These are phyloP conservation scores for Tetramorium simillimum DNA, from an alignment of 1,140 invertebrate genomes.

Conservation along the genomic window DNA sequence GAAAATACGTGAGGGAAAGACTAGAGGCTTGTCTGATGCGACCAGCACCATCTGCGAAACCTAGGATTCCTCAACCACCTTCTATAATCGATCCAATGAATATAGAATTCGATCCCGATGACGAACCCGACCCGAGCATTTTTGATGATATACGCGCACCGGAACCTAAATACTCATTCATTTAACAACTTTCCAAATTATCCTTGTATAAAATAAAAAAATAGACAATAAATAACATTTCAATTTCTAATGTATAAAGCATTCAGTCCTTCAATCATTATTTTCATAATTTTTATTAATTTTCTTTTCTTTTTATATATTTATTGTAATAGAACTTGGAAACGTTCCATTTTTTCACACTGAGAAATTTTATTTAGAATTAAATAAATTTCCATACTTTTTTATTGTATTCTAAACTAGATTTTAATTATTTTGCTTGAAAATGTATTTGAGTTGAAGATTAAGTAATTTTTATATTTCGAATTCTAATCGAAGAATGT, in stretches of 20 bases:
- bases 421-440: neutral
- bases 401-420: neutral
- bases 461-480: neutral
- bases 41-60: slow-evolving; percentile 62
- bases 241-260: neutral
- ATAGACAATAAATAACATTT: neutral
- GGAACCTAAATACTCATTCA: slow-evolving; percentile 69
- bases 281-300: neutral
- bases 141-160: slow-evolving; percentile 68
- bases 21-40: slow-evolving; percentile 74
- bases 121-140: slow-evolving; percentile 69
- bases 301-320: neutral
- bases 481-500: neutral
- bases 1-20: slow-evolving; percentile 71
- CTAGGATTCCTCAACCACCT: slow-evolving; percentile 60
- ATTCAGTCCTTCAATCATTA: neutral
- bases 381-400: slow-evolving; percentile 9
- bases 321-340: neutral
- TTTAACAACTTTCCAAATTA: slow-evolving; percentile 51
- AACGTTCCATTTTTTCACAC: neutral
- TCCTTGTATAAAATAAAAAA: neutral
- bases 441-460: neutral
- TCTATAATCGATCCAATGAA: slow-evolving; percentile 64
- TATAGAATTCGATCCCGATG: slow-evolving; percentile 78
- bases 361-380: neutral